Evolutionary conservation across 2,888 invertebrate genomes (phyloP).

Genomic region (Oasisia sp.): DNA sequence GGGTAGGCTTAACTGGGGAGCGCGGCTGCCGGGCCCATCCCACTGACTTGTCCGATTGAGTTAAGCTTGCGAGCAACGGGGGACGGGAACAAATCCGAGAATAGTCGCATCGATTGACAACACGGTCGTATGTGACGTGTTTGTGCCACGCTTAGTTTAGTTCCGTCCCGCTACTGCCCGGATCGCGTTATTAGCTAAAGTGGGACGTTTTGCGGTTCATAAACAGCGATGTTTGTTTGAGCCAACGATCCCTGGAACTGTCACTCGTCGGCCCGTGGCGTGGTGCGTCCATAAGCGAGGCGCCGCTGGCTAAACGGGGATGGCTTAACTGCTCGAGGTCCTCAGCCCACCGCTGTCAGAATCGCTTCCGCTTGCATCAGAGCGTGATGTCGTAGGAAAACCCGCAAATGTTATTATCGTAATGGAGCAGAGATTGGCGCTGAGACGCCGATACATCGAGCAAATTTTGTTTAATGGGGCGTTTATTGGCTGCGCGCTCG

Average conservation of each 20-base stretch:
- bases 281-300: background rate
- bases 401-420: conserved; percentile 10
- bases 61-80: background rate
- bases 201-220: background rate
- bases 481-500: background rate
- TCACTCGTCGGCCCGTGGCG: background rate
- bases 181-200: background rate
- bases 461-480: conserved; percentile 10
- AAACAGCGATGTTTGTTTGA: background rate
- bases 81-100: background rate
- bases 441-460: background rate
- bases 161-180: background rate
- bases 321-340: background rate
- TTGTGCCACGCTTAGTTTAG: background rate
- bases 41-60: background rate
- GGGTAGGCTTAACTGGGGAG: background rate
- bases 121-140: background rate
- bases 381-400: background rate
- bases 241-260: background rate
- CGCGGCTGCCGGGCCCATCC: background rate
- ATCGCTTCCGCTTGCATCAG: background rate
- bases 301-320: background rate
- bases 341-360: background rate
- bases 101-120: background rate
- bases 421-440: background rate